Percentiles rank a stretch among this genome's conserved stretches.
Evolutionary conservation across 53 echinoderm and acorn worm genomes (phyloP).

Genomic region (Crossaster papposus): DNA sequence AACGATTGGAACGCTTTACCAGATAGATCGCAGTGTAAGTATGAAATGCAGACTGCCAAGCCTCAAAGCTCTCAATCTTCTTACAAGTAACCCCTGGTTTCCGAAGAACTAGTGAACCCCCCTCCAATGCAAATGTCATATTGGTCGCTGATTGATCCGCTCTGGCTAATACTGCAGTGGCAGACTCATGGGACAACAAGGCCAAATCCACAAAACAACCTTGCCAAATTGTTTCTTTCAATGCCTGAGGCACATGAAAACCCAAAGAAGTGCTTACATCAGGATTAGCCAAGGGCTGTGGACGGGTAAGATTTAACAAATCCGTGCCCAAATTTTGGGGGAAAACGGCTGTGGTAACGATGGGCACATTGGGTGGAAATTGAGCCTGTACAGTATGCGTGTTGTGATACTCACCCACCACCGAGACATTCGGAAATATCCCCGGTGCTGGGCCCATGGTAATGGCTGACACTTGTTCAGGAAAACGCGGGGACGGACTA

Average conservation of each 20-base stretch:
- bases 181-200: neutral
- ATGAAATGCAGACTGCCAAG: slow-evolving; percentile 30
- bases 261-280: neutral
- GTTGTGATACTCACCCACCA: neutral
- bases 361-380: no score
- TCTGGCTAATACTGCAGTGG: neutral
- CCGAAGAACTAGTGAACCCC: neutral
- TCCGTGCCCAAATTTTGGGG: no score
- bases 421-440: neutral
- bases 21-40: slow-evolving; percentile 6
- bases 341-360: no score
- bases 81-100: neutral
- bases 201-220: neutral
- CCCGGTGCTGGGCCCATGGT: neutral
- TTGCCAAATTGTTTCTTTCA: neutral
- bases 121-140: neutral
- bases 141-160: neutral
- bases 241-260: neutral
- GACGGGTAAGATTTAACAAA: no score
- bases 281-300: neutral
- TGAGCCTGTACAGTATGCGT: neutral
- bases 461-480: no score
- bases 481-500: no score
- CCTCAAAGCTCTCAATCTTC: slow-evolving; percentile 17
- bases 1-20: neutral